Percentiles rank a stretch among this genome's conserved stretches.
Evolutionary conservation across 1,140 invertebrate species (phyloP).

Genomic region (Mercenaria mercenaria): DNA sequence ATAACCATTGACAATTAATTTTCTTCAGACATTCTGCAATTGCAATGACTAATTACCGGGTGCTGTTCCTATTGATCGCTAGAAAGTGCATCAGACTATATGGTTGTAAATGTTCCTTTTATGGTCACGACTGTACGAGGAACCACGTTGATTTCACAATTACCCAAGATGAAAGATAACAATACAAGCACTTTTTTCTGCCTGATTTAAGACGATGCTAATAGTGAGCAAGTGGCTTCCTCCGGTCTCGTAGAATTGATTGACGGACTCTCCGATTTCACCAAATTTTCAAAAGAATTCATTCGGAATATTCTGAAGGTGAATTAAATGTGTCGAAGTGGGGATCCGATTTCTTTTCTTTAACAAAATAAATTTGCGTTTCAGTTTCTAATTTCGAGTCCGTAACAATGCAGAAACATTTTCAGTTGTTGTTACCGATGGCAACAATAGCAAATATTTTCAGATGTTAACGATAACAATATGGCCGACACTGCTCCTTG

Average conservation of each 20-base stretch:
- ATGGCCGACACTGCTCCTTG: background rate
- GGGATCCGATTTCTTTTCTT: background rate
- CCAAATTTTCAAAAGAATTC: conserved; percentile 15
- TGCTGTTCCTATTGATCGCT: background rate
- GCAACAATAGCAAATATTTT: background rate
- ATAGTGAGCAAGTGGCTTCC: background rate
- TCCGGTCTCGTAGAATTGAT: background rate
- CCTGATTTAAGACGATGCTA: conserved; percentile 36
- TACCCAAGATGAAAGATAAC: conserved; percentile 32
- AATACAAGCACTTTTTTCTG: conserved; percentile 22
- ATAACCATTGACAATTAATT: background rate
- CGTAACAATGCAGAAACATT: background rate
- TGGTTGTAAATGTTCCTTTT: background rate
- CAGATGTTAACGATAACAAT: background rate
- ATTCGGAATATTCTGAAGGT: background rate
- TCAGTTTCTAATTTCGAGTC: background rate
- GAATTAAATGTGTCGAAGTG: conserved; percentile 1
- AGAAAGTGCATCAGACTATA: background rate
- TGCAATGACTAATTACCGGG: conserved; percentile 4
- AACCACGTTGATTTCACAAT: conserved; percentile 14
- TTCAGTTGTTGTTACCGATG: background rate
- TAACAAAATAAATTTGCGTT: background rate
- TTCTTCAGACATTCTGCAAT: background rate
- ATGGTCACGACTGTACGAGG: background rate
- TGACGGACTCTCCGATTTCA: background rate